Evolutionary conservation across 2,888 invertebrate species (phyloP).

Genomic region (Sepiola atlantica): DNA sequence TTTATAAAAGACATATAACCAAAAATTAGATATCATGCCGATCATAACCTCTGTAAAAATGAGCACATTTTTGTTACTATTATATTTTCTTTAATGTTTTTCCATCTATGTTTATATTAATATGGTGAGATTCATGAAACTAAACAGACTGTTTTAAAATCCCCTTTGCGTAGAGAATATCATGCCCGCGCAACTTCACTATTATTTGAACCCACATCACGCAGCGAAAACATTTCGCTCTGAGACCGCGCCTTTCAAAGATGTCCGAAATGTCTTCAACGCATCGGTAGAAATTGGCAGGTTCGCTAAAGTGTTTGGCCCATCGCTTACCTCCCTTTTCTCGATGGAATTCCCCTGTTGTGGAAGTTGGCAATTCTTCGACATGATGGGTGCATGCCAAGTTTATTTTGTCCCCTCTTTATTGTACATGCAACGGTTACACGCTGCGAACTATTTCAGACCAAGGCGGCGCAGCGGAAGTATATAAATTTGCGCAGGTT

Average conservation of each 20-base stretch:
- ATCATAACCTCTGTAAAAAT: no score
- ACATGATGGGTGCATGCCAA: background rate
- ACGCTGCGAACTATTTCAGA: background rate
- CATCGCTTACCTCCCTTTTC: background rate
- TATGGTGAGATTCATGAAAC: no score
- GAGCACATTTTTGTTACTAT: no score
- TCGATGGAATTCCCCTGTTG: background rate
- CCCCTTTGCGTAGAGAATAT: background rate
- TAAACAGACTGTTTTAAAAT: background rate
- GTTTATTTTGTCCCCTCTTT: background rate
- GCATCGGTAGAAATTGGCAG: constrained; percentile 9
- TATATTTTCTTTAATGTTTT: no score
- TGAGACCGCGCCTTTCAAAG: constrained; percentile 32
- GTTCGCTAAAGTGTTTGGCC: background rate
- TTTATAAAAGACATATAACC: no score
- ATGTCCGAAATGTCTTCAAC: background rate
- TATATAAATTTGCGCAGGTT: background rate
- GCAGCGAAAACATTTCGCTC: background rate
- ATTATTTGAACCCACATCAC: background rate
- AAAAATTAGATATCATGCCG: no score
- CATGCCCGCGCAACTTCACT: background rate
- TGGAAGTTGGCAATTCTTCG: constrained; percentile 32
- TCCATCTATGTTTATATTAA: no score
- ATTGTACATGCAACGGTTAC: background rate
- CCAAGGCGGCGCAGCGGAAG: background rate